Percentiles rank a stretch among this genome's conserved stretches.
Conservation (phyloP, 2,113 vertebrate species). For the Ictalurus furcatus region DNA sequence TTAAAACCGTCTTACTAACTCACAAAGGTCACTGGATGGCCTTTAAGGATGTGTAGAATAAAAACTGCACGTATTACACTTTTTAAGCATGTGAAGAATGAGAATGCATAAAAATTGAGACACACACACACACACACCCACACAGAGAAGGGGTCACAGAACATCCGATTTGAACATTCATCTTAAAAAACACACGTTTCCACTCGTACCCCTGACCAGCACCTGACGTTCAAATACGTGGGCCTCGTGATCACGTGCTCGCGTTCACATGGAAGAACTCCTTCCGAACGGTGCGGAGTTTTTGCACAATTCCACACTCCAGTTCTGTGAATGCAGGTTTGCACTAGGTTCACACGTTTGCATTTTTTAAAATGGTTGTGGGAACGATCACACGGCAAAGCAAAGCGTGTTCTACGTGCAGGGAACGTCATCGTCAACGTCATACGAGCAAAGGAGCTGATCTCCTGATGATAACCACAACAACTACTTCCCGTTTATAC, state of each 20-base stretch:
- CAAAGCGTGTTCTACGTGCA: too few relatives aligned
- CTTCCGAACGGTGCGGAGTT: neutral
- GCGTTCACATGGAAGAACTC: neutral
- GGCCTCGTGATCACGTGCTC: neutral
- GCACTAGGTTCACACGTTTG: neutral
- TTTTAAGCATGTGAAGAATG: neutral
- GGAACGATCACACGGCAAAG: too few relatives aligned
- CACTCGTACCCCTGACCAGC: neutral
- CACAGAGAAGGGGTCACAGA: neutral
- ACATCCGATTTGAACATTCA: too few relatives aligned
- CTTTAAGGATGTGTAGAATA: neutral
- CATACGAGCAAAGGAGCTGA: neutral
- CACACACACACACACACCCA: too few relatives aligned
- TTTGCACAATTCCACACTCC: neutral
- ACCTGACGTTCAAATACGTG: neutral
- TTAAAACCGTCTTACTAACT: neutral
- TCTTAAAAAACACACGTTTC: neutral
- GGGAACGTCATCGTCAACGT: too few relatives aligned
- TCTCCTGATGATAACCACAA: neutral
- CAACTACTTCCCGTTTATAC: neutral
- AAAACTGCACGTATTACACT: neutral
- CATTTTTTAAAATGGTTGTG: neutral
- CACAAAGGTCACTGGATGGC: neutral
- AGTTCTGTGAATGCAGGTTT: neutral
- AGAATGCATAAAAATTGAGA: neutral